Conservation (phyloP, 2,888 invertebrate genomes). For the Dryadula phaetusa region DNA sequence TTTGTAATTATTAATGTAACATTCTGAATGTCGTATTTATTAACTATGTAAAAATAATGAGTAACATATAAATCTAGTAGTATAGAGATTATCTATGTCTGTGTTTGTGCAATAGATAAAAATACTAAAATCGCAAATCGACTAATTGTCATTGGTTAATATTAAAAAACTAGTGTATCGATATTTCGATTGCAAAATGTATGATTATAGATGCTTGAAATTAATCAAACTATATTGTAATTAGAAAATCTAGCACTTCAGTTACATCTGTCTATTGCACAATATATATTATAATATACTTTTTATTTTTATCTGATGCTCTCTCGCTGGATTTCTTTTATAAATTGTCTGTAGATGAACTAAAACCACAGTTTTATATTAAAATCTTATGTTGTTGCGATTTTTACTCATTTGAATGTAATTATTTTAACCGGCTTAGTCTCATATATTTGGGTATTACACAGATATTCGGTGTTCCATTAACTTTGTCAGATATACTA, state of each 20-base stretch:
- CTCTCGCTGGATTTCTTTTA: constrained; percentile 66
- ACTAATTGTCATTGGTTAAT: constrained; percentile 35
- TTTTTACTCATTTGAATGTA: no score
- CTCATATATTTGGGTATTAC: no score
- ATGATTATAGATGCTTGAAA: constrained; percentile 77
- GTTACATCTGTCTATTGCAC: constrained; percentile 74
- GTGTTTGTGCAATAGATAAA: constrained; percentile 81
- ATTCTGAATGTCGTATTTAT: constrained; percentile 80
- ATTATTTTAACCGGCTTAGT: no score
- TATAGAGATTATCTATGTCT: constrained; percentile 68
- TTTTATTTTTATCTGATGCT: constrained; percentile 65
- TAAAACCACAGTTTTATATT: constrained; percentile 52
- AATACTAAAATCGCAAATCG: constrained; percentile 54
- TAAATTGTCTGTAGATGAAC: constrained; percentile 48
- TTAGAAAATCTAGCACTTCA: constrained; percentile 77
- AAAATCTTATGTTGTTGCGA: no score
- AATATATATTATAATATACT: constrained; percentile 55
- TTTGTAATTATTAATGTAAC: constrained; percentile 81
- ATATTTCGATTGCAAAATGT: constrained; percentile 63
- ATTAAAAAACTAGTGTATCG: constrained; percentile 61
- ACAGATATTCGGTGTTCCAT: no score
- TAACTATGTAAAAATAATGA: constrained; percentile 75
- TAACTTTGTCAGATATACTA: no score
- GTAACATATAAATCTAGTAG: constrained; percentile 77
- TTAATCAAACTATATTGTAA: constrained; percentile 75